phyloP scores from a whole-genome alignment of 2,113 vertebrate genomes.

The Erpornis zantholeuca region DNA sequence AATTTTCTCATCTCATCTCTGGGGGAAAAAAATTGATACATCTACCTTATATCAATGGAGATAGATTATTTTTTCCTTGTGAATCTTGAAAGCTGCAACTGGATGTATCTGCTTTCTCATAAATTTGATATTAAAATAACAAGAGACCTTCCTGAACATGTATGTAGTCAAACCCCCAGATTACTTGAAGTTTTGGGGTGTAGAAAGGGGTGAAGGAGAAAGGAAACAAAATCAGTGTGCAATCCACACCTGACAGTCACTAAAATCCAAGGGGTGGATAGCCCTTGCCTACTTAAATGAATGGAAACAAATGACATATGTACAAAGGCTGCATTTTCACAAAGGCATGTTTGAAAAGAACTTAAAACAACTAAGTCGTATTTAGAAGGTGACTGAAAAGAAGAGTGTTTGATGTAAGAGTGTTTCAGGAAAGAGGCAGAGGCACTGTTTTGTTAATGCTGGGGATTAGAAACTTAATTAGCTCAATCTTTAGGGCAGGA shows the following conservation, averaged over 20 bases:
- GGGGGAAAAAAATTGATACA: not conserved
- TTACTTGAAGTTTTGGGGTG: not conserved
- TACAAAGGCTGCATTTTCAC: not conserved
- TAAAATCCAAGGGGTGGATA: not conserved
- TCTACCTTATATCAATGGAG: not conserved
- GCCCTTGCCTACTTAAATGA: not conserved
- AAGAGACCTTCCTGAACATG: not conserved
- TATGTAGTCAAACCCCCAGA: not conserved
- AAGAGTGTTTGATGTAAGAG: not conserved
- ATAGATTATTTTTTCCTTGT: not conserved
- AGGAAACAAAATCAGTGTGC: not conserved
- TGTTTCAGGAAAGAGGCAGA: not conserved
- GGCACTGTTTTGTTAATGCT: not conserved
- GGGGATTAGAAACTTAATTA: conserved; percentile 2
- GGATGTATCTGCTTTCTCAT: not conserved
- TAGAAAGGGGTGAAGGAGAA: not conserved
- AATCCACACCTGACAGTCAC: not conserved
- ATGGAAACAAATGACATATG: not conserved
- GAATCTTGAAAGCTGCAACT: not conserved
- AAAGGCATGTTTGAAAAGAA: not conserved
- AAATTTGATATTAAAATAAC: not conserved
- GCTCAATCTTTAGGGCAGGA: not conserved
- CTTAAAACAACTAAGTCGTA: not conserved
- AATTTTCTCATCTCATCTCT: not conserved
- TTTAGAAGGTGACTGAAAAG: not conserved